phyloP scores from a whole-genome alignment of 2,797 vertebrate species.

The Gallinago solitaria region DNA sequence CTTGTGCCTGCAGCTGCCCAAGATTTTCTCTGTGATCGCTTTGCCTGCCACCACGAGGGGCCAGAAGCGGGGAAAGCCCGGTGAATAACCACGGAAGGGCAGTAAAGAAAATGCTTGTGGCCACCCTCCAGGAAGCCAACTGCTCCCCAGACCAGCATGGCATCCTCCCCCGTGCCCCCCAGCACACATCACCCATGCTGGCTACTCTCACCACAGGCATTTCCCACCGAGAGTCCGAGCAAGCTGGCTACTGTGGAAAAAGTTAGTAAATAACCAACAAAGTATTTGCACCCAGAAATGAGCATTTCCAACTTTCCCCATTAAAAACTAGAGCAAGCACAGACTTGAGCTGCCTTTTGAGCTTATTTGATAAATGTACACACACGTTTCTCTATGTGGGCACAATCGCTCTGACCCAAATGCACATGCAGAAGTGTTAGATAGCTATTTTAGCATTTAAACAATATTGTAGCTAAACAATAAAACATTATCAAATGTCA shows the following conservation, averaged over 20 bases:
- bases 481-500: not conserved
- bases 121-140: not conserved
- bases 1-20: not conserved
- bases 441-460: not conserved
- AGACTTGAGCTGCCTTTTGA: not conserved
- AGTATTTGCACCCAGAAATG: not conserved
- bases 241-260: not conserved
- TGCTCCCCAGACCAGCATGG: rapidly evolving
- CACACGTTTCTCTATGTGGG: not conserved
- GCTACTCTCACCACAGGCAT: not conserved
- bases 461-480: not conserved
- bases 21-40: not conserved
- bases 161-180: not conserved
- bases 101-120: not conserved
- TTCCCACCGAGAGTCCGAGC: not conserved
- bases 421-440: rapidly evolving
- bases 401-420: rapidly evolving
- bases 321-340: not conserved
- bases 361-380: not conserved
- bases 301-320: not conserved
- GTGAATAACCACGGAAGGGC: not conserved
- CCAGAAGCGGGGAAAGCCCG: not conserved
- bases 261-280: not conserved
- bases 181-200: rapidly evolving
- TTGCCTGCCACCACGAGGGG: not conserved